Conservation (phyloP, 2,113 vertebrate genomes). For the Catharus fuscescens region DNA sequence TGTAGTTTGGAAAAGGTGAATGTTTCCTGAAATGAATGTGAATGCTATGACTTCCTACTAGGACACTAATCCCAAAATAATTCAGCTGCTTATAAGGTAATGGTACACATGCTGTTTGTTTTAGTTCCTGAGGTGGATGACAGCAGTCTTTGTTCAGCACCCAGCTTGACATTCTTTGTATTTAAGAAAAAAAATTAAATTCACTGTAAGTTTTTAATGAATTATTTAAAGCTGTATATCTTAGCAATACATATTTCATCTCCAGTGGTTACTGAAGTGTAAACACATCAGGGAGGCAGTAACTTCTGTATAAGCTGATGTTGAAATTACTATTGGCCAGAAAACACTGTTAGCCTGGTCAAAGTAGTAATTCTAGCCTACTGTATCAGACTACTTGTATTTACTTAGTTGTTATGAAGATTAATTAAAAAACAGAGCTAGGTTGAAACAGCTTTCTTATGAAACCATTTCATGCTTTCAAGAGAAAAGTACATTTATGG, state of each 20-base stretch:
- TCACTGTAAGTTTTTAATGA: background rate
- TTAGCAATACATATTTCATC: background rate
- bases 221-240: background rate
- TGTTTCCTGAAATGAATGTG: constrained; percentile 65
- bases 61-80: constrained; percentile 7
- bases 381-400: background rate
- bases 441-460: background rate
- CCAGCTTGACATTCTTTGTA: background rate
- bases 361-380: background rate
- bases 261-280: background rate
- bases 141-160: background rate
- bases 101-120: constrained; percentile 12
- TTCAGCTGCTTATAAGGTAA: background rate
- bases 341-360: background rate
- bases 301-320: background rate
- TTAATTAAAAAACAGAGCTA: too few relatives aligned
- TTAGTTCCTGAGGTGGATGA: background rate
- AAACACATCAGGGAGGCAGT: background rate
- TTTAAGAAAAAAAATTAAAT: background rate
- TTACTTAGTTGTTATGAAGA: background rate
- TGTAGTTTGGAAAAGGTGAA: constrained; percentile 26
- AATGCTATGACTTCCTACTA: constrained; percentile 62
- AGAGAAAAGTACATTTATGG: background rate
- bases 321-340: background rate
- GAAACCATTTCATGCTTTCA: background rate